These are phyloP conservation scores for Gymnorhina tibicen DNA, from an alignment of 2,113 vertebrate species.

Conservation along the genomic window DNA sequence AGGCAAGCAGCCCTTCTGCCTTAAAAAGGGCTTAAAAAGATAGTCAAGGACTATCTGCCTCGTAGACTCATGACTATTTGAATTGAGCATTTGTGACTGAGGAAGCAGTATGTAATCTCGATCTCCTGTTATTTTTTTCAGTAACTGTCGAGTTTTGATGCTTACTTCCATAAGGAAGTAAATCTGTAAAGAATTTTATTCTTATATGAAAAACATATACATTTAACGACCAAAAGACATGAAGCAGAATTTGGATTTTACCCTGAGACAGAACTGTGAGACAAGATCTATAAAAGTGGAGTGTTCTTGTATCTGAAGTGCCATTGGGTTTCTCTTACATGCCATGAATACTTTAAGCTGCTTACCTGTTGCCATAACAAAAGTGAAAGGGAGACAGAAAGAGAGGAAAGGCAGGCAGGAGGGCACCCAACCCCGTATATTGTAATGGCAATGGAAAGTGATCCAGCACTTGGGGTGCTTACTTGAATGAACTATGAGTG, in stretches of 20 bases:
- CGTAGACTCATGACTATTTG: conserved; percentile 54
- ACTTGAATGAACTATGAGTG: not conserved
- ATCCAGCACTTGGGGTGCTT: not conserved
- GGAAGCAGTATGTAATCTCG: not conserved
- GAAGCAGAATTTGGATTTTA: not conserved
- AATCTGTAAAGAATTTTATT: not conserved
- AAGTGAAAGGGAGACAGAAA: not conserved
- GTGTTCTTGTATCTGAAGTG: not conserved
- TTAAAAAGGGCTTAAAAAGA: not conserved
- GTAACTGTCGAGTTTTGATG: not conserved
- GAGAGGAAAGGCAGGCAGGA: not conserved
- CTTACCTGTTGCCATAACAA: not conserved
- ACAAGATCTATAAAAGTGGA: not conserved
- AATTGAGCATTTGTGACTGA: conserved; percentile 4
- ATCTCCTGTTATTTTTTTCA: not conserved
- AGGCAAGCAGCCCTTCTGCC: not conserved
- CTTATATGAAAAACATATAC: not conserved
- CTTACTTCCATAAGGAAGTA: not conserved
- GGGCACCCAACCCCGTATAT: not conserved
- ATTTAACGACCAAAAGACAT: not conserved
- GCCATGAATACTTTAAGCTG: not conserved
- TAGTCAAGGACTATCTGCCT: not conserved
- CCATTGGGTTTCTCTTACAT: not conserved
- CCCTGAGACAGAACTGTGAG: not conserved
- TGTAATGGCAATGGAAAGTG: not conserved